Conservation (phyloP, 2,888 invertebrate species). For the Oeneis ivallda region DNA sequence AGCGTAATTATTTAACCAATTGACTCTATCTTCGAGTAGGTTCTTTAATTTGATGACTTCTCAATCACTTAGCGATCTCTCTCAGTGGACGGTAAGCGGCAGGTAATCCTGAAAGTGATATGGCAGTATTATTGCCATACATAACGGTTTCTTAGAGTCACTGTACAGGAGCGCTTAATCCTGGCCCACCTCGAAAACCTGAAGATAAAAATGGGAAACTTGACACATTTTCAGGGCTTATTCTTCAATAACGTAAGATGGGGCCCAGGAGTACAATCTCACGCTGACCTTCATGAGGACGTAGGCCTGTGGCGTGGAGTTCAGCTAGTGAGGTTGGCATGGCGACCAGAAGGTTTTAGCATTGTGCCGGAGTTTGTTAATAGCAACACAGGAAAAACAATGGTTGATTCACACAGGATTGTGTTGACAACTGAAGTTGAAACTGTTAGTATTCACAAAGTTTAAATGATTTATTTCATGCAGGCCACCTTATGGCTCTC, state of each 20-base stretch:
- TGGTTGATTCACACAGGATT: conserved; percentile 51
- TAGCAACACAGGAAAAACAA: conserved; percentile 41
- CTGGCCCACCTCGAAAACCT: no score
- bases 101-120: no score
- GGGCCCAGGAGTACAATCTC: conserved; percentile 80
- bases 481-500: no score
- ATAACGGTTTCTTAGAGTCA: no score
- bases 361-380: conserved; percentile 55
- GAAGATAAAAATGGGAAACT: no score
- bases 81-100: no score
- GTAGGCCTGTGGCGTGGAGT: conserved; percentile 81
- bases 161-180: no score
- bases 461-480: no score
- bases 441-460: conserved; percentile 34
- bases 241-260: conserved; percentile 76
- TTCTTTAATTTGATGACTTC: no score
- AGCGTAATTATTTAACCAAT: conserved; percentile 48
- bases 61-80: no score
- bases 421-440: conserved; percentile 42
- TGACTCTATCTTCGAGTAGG: neutral
- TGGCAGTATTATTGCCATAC: no score
- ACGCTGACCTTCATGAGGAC: conserved; percentile 66
- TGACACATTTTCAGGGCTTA: conserved; percentile 60
- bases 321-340: conserved; percentile 69
- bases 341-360: conserved; percentile 55